These are phyloP conservation scores for Florisuga fusca DNA, from an alignment of 2,797 vertebrate genomes.

Conservation along the genomic window DNA sequence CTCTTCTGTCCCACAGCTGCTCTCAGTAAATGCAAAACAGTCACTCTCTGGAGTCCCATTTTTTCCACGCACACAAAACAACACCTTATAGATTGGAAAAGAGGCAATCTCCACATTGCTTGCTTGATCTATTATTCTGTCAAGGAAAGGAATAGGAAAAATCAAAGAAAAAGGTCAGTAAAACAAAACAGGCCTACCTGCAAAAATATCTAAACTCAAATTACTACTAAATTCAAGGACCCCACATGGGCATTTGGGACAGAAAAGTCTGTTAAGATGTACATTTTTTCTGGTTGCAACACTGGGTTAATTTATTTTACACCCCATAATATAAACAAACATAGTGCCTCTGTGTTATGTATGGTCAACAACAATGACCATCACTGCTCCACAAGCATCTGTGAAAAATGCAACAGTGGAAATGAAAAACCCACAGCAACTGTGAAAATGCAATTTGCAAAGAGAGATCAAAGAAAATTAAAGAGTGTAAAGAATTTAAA, in stretches of 20 bases:
- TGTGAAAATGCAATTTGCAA: neutral
- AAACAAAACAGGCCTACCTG: neutral
- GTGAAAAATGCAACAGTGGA: neutral
- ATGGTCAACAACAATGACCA: neutral
- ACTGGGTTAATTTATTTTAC: neutral
- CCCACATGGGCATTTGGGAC: neutral
- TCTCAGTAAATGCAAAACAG: slow-evolving; percentile 97
- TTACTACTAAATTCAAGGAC: neutral
- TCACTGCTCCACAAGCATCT: neutral
- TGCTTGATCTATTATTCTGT: slow-evolving; percentile 91
- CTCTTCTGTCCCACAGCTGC: slow-evolving; percentile 92
- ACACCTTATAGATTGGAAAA: slow-evolving; percentile 96
- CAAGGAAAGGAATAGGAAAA: neutral
- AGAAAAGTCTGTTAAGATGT: neutral
- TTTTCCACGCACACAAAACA: slow-evolving; percentile 92
- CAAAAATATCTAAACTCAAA: neutral
- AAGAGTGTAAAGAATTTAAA: neutral
- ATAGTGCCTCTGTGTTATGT: neutral
- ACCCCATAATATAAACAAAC: neutral
- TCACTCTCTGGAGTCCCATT: slow-evolving; percentile 90
- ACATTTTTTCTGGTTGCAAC: neutral
- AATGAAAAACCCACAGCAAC: neutral
- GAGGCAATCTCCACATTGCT: slow-evolving; percentile 89
- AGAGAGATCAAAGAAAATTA: neutral
- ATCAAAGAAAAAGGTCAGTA: neutral